These are phyloP conservation scores for Stercorarius parasiticus DNA, from an alignment of 2,113 vertebrate species.

Conservation along the genomic window DNA sequence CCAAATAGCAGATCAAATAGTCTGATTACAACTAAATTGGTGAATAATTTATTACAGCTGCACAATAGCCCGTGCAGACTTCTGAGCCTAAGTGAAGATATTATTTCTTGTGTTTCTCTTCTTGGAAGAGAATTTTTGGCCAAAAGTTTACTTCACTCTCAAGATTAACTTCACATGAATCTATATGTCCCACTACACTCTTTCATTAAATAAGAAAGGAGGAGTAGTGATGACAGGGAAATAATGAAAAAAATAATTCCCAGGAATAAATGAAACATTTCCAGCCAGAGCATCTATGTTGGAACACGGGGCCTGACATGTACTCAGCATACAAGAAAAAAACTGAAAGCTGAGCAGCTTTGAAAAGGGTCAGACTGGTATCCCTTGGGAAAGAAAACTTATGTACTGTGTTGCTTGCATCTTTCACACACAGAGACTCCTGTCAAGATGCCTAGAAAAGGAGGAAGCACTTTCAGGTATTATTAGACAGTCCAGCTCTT, in stretches of 20 bases:
- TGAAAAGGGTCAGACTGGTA: not conserved
- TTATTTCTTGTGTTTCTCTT: not conserved
- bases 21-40: conserved; percentile 26
- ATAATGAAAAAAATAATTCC: not conserved
- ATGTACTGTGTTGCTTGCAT: not conserved
- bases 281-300: not conserved
- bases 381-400: not conserved
- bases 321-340: not conserved
- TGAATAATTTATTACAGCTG: conserved; percentile 20
- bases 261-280: not conserved
- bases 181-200: not conserved
- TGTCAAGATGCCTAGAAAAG: not conserved
- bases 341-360: not conserved
- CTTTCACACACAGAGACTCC: not conserved
- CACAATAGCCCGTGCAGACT: not conserved
- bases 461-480: not conserved
- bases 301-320: not conserved
- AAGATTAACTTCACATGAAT: conserved; percentile 15
- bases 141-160: conserved; percentile 14
- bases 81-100: not conserved
- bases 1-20: not conserved
- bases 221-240: not conserved
- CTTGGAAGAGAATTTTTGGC: conserved; percentile 6
- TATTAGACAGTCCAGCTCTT: not conserved
- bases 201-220: not conserved